Percentiles rank a stretch among this genome's conserved stretches.
These are phyloP conservation scores for Enteromius trimaculatus DNA, from an alignment of 2,797 vertebrate species.

Conservation along the genomic window DNA sequence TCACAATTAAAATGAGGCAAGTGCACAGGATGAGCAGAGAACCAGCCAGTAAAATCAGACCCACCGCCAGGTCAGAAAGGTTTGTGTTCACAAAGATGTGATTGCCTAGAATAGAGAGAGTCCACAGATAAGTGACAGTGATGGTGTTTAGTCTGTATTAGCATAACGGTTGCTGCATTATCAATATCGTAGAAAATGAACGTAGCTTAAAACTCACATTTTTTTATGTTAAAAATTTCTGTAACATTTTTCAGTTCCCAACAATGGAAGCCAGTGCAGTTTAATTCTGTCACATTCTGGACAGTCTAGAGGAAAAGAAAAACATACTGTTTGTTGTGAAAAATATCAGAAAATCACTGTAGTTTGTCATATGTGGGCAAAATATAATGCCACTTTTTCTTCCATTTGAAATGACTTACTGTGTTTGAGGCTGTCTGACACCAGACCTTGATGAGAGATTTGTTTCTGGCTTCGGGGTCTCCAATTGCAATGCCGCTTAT, in stretches of 20 bases:
- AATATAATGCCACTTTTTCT: background rate
- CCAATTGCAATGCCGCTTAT: constrained; percentile 86
- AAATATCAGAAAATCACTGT: background rate
- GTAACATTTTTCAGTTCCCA: constrained; percentile 87
- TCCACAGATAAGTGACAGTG: background rate
- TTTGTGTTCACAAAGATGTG: constrained; percentile 82
- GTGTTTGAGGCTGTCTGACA: constrained; percentile 81
- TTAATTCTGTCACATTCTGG: constrained; percentile 81
- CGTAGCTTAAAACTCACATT: constrained; percentile 79
- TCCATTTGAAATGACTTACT: constrained; percentile 60
- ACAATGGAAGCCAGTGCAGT: constrained; percentile 84
- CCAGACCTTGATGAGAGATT: constrained; percentile 87
- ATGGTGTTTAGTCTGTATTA: background rate
- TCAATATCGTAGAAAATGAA: background rate
- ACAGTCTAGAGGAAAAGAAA: constrained; percentile 70
- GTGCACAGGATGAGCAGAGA: constrained; percentile 88
- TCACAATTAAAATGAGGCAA: constrained; percentile 90
- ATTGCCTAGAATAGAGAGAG: constrained; percentile 72
- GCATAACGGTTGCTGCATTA: background rate
- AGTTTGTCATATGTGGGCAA: background rate
- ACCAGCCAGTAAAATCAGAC: constrained; percentile 86
- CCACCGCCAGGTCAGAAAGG: constrained; percentile 84
- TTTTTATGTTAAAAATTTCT: constrained; percentile 72
- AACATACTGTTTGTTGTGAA: background rate
- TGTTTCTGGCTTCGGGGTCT: constrained; percentile 80